Conservation (phyloP, 23 tunicate species). For the Phallusia fumigata region DNA sequence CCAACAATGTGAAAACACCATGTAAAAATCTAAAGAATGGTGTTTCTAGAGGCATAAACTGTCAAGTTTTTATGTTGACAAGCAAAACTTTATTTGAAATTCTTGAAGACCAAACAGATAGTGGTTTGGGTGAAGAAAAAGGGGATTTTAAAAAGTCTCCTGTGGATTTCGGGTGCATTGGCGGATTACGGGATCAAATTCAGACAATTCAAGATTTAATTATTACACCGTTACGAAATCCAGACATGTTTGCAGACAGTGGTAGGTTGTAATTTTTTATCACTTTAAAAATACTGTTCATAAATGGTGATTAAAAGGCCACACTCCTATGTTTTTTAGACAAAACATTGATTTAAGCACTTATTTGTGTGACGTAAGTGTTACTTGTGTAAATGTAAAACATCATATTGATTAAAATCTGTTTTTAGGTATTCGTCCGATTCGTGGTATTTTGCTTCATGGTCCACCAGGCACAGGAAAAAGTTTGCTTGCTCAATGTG, state of each 20-base stretch:
- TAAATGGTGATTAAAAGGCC: not conserved
- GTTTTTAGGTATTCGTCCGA: slow-evolving; percentile 44
- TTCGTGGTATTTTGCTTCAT: slow-evolving; percentile 60
- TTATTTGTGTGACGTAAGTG: no score
- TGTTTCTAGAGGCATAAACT: not conserved
- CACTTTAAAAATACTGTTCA: not conserved
- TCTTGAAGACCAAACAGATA: not conserved
- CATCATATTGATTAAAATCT: not conserved
- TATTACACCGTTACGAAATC: slow-evolving; percentile 41
- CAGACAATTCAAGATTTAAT: slow-evolving; percentile 36
- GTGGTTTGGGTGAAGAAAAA: not conserved
- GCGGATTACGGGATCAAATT: slow-evolving; percentile 57
- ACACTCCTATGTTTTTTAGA: no score
- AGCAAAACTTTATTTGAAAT: slow-evolving; percentile 25
- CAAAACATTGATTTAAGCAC: no score
- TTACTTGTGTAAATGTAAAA: not conserved
- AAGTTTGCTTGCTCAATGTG: slow-evolving; percentile 65
- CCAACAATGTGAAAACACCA: not conserved
- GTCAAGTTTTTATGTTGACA: slow-evolving; percentile 30
- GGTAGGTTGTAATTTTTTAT: slow-evolving; percentile 22
- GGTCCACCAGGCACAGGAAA: slow-evolving; percentile 95
- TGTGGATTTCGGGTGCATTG: slow-evolving; percentile 37
- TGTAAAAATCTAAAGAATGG: not conserved
- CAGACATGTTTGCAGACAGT: slow-evolving; percentile 23
- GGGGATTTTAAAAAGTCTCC: not conserved